These are phyloP conservation scores for Pelusios castaneus DNA, from an alignment of 2,113 vertebrate species.

Conservation along the genomic window DNA sequence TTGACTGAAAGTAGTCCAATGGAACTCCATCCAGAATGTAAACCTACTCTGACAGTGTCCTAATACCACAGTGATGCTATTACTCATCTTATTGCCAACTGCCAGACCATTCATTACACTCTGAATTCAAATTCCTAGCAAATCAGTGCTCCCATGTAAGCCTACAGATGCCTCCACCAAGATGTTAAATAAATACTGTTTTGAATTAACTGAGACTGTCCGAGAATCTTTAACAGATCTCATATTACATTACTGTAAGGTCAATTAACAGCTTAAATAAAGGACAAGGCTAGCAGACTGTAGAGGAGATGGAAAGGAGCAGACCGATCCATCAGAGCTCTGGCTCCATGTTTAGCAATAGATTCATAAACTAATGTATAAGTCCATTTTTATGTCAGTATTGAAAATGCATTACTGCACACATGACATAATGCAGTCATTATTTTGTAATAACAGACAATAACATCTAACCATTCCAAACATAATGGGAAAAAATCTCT, in stretches of 20 bases:
- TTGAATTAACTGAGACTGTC: not conserved
- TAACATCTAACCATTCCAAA: not conserved
- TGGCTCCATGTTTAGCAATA: constrained; percentile 50
- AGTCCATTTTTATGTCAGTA: not conserved
- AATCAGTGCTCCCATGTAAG: not conserved
- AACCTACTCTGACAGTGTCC: not conserved
- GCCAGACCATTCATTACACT: not conserved
- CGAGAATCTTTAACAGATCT: not conserved
- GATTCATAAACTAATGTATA: constrained; percentile 24
- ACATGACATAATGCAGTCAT: not conserved
- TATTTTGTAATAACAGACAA: not conserved
- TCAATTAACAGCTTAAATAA: not conserved
- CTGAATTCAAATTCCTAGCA: too few species aligned
- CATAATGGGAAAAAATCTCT: not conserved
- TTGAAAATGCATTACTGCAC: constrained; percentile 22
- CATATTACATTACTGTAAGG: not conserved
- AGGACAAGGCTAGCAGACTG: fast-evolving
- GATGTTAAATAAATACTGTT: not conserved
- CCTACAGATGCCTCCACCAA: not conserved
- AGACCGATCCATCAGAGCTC: constrained; percentile 44
- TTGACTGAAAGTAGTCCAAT: not conserved
- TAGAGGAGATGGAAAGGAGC: constrained; percentile 3
- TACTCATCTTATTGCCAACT: not conserved
- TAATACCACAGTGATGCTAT: not conserved
- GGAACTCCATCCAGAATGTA: not conserved